A percentile compares a stretch with the other conserved stretches of the same genome.
Evolutionary conservation across 2,888 invertebrate genomes (phyloP).

Genomic region (Serripes groenlandicus): DNA sequence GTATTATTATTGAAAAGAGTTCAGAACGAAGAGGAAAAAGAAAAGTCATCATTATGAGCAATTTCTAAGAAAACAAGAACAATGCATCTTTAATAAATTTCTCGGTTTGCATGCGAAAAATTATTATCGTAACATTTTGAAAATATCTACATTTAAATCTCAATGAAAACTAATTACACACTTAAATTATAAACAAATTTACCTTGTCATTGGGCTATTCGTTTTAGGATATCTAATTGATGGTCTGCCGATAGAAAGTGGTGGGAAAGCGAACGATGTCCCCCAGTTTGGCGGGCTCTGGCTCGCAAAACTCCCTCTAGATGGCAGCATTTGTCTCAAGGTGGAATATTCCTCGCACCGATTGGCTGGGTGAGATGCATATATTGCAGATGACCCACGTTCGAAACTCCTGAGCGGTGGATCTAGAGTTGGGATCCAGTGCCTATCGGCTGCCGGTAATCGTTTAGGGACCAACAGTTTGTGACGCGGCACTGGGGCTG

Average conservation of each 20-base stretch:
- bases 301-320: constrained; percentile 70
- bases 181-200: no score
- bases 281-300: constrained; percentile 82
- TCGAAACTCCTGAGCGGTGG: constrained; percentile 74
- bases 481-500: constrained; percentile 83
- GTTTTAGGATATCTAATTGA: constrained; percentile 76
- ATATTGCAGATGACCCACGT: constrained; percentile 67
- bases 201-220: constrained; percentile 85
- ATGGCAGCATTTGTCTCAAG: constrained; percentile 83
- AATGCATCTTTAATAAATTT: no score
- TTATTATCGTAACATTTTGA: no score
- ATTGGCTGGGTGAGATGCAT: constrained; percentile 73
- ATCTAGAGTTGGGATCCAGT: constrained; percentile 77
- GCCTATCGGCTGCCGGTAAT: constrained; percentile 71
- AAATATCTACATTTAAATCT: no score
- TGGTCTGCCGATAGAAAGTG: constrained; percentile 53
- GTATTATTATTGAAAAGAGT: no score
- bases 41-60: no score
- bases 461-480: constrained; percentile 75
- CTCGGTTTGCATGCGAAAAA: no score
- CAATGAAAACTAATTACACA: no score
- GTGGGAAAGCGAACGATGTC: constrained; percentile 71
- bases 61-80: no score
- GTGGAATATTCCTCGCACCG: constrained; percentile 84
- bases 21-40: no score